Conservation (phyloP, 35 echinoderm and acorn worm genomes). For the Apostichopus japonicus region DNA sequence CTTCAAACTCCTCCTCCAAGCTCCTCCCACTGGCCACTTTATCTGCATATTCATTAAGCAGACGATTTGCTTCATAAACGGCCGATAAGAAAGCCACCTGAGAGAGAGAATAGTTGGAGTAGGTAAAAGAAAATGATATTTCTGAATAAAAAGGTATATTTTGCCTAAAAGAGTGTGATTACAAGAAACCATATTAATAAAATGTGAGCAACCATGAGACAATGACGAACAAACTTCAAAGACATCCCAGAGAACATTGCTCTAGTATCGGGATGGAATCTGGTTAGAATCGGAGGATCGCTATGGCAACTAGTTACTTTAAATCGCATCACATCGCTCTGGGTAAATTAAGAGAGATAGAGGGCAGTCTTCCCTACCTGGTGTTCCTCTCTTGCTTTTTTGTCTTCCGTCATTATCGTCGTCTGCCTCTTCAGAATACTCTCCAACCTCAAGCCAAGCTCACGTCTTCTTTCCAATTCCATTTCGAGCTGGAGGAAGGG, state of each 20-base stretch:
- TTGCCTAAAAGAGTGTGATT: neutral
- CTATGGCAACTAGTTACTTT: neutral
- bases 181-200: neutral
- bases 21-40: slow-evolving; percentile 61
- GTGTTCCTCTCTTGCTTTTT: slow-evolving; percentile 89
- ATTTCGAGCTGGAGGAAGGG: slow-evolving; percentile 66
- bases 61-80: slow-evolving; percentile 73
- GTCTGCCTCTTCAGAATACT: slow-evolving; percentile 81
- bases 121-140: neutral
- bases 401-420: slow-evolving; percentile 80
- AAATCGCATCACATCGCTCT: neutral
- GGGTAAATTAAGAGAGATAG: neutral
- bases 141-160: neutral
- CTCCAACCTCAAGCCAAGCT: slow-evolving; percentile 87
- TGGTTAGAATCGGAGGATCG: neutral
- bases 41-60: slow-evolving; percentile 88
- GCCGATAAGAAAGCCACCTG: slow-evolving; percentile 86
- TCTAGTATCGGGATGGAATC: neutral
- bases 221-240: too few species aligned
- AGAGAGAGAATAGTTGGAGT: slow-evolving; percentile 9
- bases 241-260: too few species aligned
- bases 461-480: slow-evolving; percentile 88
- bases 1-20: slow-evolving; percentile 84
- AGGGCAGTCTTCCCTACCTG: slow-evolving; percentile 58
- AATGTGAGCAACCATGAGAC: neutral